phyloP scores from a whole-genome alignment of 92 coral and sea anemone genomes.

The Zoanthus sociatus region DNA sequence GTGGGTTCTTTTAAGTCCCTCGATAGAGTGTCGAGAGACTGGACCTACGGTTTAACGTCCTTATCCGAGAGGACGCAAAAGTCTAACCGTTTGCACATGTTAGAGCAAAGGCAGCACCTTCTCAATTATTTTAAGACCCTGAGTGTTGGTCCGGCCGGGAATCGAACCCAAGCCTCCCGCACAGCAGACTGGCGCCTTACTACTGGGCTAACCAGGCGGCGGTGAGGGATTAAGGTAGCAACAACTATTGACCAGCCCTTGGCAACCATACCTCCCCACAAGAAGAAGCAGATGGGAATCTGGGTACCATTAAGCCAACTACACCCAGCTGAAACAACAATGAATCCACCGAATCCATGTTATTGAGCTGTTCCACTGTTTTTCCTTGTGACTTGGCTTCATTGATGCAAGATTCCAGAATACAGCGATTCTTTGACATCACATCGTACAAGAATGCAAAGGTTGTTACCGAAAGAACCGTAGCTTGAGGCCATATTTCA shows the following conservation, averaged over 20 bases:
- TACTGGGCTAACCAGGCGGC: no score
- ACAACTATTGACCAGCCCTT: neutral
- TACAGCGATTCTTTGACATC: conserved; percentile 23
- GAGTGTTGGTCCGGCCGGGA: no score
- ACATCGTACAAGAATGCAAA: conserved; percentile 21
- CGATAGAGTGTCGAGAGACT: no score
- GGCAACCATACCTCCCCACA: conserved; percentile 17
- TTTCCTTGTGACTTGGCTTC: conserved; percentile 25
- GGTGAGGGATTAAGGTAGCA: neutral
- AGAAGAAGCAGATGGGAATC: conserved; percentile 19
- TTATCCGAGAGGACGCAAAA: no score
- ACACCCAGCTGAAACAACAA: conserved; percentile 43
- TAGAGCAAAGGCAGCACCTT: no score
- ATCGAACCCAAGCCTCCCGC: no score
- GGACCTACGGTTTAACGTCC: no score
- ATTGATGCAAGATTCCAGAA: conserved; percentile 1
- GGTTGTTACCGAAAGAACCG: conserved; percentile 13
- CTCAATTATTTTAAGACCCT: no score
- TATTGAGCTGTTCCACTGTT: neutral
- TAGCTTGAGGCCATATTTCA: conserved; percentile 33
- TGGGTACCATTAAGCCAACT: conserved; percentile 24
- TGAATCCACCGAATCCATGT: neutral
- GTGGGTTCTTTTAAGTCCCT: no score
- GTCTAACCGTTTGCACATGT: no score
- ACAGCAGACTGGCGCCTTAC: no score